phyloP scores from a whole-genome alignment of 2,888 invertebrate genomes.

The Xestia c-nigrum region DNA sequence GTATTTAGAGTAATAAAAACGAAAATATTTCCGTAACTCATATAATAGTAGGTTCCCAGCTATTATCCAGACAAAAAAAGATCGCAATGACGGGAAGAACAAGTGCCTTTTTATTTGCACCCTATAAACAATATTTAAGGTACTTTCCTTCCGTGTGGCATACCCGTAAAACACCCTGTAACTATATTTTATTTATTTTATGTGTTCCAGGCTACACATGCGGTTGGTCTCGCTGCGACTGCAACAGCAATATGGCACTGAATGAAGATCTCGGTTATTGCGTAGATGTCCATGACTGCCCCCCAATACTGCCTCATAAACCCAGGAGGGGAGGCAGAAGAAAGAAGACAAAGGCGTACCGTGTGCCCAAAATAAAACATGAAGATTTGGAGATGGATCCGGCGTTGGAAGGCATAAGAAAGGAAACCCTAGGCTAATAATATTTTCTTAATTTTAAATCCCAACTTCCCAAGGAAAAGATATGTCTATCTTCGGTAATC shows the following conservation, averaged over 20 bases:
- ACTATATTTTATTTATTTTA: background rate
- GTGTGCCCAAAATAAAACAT: background rate
- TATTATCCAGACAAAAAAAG: too few species aligned
- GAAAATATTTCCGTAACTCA: too few species aligned
- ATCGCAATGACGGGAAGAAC: too few species aligned
- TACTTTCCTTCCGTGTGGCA: too few species aligned
- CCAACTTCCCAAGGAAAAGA: background rate
- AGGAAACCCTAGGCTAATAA: conserved; percentile 19
- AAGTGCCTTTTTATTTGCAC: too few species aligned
- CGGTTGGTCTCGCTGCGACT: conserved; percentile 87
- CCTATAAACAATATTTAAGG: too few species aligned
- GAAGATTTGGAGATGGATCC: conserved; percentile 30
- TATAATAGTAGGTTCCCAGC: too few species aligned
- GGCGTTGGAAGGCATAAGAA: background rate
- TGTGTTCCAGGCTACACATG: conserved; percentile 79
- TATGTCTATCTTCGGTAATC: background rate
- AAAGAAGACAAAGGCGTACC: background rate
- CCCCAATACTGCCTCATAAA: conserved; percentile 9
- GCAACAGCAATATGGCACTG: conserved; percentile 75
- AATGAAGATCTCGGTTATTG: conserved; percentile 73
- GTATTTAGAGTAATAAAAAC: too few species aligned
- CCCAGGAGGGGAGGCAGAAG: conserved; percentile 1
- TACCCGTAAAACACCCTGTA: too few species aligned
- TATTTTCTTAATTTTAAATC: background rate
- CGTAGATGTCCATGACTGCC: conserved; percentile 63